phyloP scores from a whole-genome alignment of 2,888 invertebrate genomes.

The Chaitophorus viminalis region DNA sequence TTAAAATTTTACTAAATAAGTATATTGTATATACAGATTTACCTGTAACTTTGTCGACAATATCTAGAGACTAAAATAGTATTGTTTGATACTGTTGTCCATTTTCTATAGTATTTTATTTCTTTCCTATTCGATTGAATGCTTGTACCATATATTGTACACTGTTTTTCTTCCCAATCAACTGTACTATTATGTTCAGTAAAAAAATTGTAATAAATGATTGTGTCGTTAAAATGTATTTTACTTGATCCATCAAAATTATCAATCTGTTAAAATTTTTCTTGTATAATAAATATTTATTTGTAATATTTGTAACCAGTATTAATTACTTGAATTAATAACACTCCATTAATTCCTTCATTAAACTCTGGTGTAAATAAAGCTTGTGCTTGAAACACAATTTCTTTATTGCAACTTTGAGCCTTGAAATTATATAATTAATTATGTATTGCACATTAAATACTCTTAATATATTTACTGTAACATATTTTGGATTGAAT shows the following conservation, averaged over 20 bases:
- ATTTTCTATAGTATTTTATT: constrained; percentile 18
- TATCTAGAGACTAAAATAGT: constrained; percentile 9
- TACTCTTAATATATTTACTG: constrained; percentile 3
- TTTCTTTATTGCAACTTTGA: constrained; percentile 41
- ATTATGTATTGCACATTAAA: not conserved
- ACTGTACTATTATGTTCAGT: not conserved
- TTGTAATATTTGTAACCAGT: not conserved
- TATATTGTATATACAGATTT: not conserved
- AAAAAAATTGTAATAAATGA: constrained; percentile 29
- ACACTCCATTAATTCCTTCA: not conserved
- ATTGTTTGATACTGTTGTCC: constrained; percentile 42
- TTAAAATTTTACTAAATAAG: not conserved
- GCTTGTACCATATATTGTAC: constrained; percentile 30
- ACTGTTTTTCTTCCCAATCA: constrained; percentile 15
- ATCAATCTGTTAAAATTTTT: not conserved
- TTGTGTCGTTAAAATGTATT: not conserved
- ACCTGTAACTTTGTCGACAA: constrained; percentile 5
- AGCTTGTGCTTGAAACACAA: not conserved
- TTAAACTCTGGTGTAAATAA: constrained; percentile 12
- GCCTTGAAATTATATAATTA: constrained; percentile 14
- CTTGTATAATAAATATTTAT: not conserved
- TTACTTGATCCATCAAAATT: not conserved
- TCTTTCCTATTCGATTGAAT: constrained; percentile 2
- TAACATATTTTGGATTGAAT: constrained; percentile 37
- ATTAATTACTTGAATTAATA: constrained; percentile 32